Base-by-base conservation (phyloP, 2,797 vertebrate species). In the Urophycis tenuis region DNA sequence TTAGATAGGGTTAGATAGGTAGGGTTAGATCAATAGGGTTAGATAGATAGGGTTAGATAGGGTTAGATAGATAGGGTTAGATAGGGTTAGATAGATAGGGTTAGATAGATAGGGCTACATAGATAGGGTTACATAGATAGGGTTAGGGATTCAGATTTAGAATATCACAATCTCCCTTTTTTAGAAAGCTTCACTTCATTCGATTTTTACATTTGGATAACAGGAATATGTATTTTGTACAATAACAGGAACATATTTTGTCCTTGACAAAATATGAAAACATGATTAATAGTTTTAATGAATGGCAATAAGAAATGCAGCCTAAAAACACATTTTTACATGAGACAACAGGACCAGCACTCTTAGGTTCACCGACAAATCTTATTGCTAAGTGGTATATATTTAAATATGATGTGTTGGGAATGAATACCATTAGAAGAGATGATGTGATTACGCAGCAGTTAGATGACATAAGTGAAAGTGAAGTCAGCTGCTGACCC, bases 381-480 rank as follows among this genome's bases (percentile, higher is more conserved):
- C 41, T 5, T 41, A 41, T 41, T 41, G 6, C 41, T 19, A 29
- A 67, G 12, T 17, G 31, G 31, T 19, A 5, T 30, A 10, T 30
- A 69, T 84, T 79, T 71, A 83, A n/a, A n/a, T 85, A 84, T 70
- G 75, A 85, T 74, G 84, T 77, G 82, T 86, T 75, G 85, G 86
- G 83, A 79, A 79, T 79, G 71, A 82, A 80, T 35, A 74, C 74
- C 76, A 22, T 71, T 67, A 32, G 89, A 87, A 85, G 86, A 89
- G 82, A 89, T 91, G 88, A 78, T 88, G 88, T 89, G 88, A 89
- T 87, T 89, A 85, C 79, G 78, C 87, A 82, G 85, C 53, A 74
- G 81, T 87, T 81, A 78, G 36, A 81, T 81, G 76, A 83, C 83
- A 83, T 81, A 78, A 36, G 80, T 81, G 76, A 83, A 82, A 83